phyloP scores from a whole-genome alignment of 2,797 vertebrate genomes.

The Hapalemur alaotrensis region DNA sequence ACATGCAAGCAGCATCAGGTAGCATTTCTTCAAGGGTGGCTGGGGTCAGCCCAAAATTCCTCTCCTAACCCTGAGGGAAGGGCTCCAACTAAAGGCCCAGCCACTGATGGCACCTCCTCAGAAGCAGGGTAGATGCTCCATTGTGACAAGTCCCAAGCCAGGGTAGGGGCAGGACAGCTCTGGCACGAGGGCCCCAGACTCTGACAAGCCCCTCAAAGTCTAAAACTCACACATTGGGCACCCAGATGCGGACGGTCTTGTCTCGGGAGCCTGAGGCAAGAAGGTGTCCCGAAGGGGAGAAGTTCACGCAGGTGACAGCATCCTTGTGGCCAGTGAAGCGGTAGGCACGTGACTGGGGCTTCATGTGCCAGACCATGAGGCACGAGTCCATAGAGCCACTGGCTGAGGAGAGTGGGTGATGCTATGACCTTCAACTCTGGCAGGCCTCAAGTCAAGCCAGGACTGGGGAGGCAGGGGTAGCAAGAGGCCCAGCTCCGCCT shows the following conservation, averaged over 20 bases:
- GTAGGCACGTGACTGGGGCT: slow-evolving; percentile 93
- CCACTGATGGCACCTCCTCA: background rate
- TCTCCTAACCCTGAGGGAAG: background rate
- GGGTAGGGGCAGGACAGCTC: background rate
- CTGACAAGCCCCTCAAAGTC: background rate
- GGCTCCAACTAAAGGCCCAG: background rate
- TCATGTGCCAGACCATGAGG: slow-evolving; percentile 98
- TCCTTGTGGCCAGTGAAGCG: slow-evolving; percentile 96
- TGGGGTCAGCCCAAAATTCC: background rate
- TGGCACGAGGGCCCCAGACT: background rate
- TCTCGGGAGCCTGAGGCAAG: slow-evolving; percentile 96
- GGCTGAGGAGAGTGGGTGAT: slow-evolving; percentile 47
- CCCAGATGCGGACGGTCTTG: slow-evolving; percentile 96
- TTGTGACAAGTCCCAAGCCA: background rate
- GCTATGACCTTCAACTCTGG: background rate
- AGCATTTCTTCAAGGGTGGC: background rate
- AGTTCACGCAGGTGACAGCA: slow-evolving; percentile 91
- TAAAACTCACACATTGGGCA: slow-evolving; percentile 92
- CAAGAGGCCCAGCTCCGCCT: background rate
- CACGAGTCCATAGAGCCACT: slow-evolving; percentile 94
- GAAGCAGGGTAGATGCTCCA: background rate
- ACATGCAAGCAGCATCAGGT: accelerated
- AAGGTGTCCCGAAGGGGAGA: slow-evolving; percentile 96
- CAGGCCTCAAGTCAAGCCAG: background rate
- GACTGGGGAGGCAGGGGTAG: background rate